These are phyloP conservation scores for Tenodera sinensis DNA, from an alignment of 2,888 invertebrate genomes.

Conservation along the genomic window DNA sequence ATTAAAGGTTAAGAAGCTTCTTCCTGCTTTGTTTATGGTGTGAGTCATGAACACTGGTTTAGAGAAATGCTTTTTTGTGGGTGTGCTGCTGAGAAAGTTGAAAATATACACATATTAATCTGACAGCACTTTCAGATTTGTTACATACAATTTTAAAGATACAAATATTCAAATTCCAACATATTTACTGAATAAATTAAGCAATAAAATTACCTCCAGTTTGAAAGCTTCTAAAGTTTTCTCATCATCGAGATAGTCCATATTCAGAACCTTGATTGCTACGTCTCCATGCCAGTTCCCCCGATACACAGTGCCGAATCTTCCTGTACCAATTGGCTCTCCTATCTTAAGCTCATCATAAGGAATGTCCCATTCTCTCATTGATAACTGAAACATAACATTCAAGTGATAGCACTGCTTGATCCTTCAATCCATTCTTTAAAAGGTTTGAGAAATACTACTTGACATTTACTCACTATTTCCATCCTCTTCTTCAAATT, in stretches of 20 bases:
- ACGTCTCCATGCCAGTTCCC: slow-evolving; percentile 98
- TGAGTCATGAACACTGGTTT: too few species aligned
- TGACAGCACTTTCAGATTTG: too few species aligned
- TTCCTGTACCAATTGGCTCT: slow-evolving; percentile 84
- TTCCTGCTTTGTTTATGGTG: too few species aligned
- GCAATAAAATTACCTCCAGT: slow-evolving; percentile 64
- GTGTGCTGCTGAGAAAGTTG: too few species aligned
- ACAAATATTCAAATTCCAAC: too few species aligned
- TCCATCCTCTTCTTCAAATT: not conserved
- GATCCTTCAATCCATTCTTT: too few species aligned
- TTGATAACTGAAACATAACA: slow-evolving; percentile 61
- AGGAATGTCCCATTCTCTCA: slow-evolving; percentile 98
- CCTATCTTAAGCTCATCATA: slow-evolving; percentile 86
- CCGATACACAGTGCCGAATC: slow-evolving; percentile 91
- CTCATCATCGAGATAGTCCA: slow-evolving; percentile 82
- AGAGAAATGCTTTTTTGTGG: too few species aligned
- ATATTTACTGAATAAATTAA: not conserved
- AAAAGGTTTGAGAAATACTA: too few species aligned
- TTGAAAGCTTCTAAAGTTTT: slow-evolving; percentile 90
- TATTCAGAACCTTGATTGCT: slow-evolving; percentile 92
- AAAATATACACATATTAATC: too few species aligned
- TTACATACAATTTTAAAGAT: too few species aligned
- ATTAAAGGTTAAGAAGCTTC: not conserved
- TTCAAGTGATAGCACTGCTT: not conserved
- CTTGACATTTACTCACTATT: not conserved